Evolutionary conservation across 2,888 invertebrate species (phyloP).

Genomic region (Cosmopolites sordidus): DNA sequence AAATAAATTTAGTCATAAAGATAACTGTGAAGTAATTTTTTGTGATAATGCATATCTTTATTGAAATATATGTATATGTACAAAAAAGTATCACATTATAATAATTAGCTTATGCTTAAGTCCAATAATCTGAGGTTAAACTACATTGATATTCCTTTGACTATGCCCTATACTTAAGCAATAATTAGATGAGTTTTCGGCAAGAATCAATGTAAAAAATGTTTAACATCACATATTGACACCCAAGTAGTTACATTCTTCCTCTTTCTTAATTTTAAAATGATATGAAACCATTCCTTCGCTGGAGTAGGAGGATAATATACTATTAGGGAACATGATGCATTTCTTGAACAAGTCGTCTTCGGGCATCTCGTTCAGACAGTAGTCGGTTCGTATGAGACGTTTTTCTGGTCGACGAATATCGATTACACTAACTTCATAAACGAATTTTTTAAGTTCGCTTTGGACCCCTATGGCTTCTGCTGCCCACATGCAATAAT

Average conservation of each 20-base stretch:
- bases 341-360: constrained; percentile 39
- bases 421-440: constrained; percentile 38
- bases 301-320: constrained; percentile 35
- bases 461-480: constrained; percentile 35
- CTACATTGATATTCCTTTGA: neutral
- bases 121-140: constrained; percentile 1
- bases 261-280: constrained; percentile 29
- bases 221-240: neutral
- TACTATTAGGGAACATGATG: constrained; percentile 37
- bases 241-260: neutral
- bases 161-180: neutral
- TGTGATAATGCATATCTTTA: too few species aligned
- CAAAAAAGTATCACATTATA: constrained; percentile 7
- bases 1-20: too few species aligned
- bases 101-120: constrained; percentile 3
- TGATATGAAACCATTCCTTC: constrained; percentile 34
- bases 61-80: too few species aligned
- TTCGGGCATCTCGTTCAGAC: constrained; percentile 35
- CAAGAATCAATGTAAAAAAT: neutral
- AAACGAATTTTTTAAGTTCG: constrained; percentile 35
- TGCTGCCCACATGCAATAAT: constrained; percentile 39
- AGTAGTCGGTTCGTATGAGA: constrained; percentile 38
- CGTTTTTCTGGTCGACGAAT: constrained; percentile 36
- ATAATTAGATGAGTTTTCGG: neutral
- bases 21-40: too few species aligned